These are phyloP conservation scores for Elephas maximus DNA, from an alignment of 2,113 vertebrate species.

Conservation along the genomic window DNA sequence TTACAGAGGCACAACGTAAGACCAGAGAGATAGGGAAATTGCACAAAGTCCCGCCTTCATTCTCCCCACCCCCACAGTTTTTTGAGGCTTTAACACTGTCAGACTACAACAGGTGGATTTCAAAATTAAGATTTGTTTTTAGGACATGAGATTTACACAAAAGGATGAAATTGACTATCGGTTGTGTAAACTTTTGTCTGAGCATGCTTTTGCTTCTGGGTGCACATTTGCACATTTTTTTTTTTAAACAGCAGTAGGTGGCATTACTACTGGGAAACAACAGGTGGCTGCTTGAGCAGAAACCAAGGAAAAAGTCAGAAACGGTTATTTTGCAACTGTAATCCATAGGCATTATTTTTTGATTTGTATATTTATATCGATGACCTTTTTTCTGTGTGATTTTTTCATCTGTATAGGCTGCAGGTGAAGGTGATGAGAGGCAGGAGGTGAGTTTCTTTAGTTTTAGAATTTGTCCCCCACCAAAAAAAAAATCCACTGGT, in stretches of 20 bases:
- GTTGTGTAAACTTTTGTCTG: neutral
- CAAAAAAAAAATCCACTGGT: neutral
- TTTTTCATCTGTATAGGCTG: slow-evolving; percentile 86
- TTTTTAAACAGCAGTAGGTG: neutral
- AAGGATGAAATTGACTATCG: slow-evolving; percentile 36
- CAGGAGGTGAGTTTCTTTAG: slow-evolving; percentile 92
- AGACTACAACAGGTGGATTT: slow-evolving; percentile 57
- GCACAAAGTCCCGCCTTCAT: slow-evolving; percentile 17
- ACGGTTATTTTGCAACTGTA: neutral
- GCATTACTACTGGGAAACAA: slow-evolving; percentile 24
- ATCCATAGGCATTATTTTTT: slow-evolving; percentile 45
- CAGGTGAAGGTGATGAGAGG: slow-evolving; percentile 91
- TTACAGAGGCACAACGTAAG: slow-evolving; percentile 4
- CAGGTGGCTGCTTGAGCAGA: neutral
- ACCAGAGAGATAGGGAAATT: slow-evolving; percentile 20
- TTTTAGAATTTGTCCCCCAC: neutral
- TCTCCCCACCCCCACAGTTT: neutral
- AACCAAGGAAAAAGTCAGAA: slow-evolving; percentile 55
- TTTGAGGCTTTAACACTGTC: neutral
- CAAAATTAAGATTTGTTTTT: slow-evolving; percentile 53
- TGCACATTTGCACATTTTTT: neutral
- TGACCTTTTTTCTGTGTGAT: slow-evolving; percentile 1
- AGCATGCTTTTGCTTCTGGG: neutral
- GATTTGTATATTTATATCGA: neutral
- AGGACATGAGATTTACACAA: slow-evolving; percentile 26